Conservation (phyloP, 1,140 invertebrate genomes). For the Bombus waltoni region DNA sequence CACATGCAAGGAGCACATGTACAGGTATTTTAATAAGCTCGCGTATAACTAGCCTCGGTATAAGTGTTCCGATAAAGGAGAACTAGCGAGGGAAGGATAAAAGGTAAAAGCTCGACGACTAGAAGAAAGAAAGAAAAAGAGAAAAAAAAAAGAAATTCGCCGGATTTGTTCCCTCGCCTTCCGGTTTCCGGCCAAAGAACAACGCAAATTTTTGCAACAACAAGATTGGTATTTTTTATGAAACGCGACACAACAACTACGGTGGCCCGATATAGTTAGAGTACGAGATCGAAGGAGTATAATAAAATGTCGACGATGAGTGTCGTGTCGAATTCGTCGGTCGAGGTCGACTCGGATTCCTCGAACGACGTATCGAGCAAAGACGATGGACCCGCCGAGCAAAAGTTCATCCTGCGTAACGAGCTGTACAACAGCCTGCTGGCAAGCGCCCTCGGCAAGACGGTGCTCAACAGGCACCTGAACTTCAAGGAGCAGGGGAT, state of each 20-base stretch:
- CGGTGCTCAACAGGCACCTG: constrained; percentile 80
- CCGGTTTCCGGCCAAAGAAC: not conserved
- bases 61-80: not conserved
- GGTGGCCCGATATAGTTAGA: too few species aligned
- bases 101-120: not conserved
- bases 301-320: constrained; percentile 80
- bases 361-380: constrained; percentile 78
- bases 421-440: constrained; percentile 90
- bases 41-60: constrained; percentile 3
- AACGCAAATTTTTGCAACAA: not conserved
- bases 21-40: constrained; percentile 69
- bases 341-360: constrained; percentile 81
- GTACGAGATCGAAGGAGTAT: not conserved
- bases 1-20: constrained; percentile 67
- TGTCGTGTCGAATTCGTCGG: constrained; percentile 80
- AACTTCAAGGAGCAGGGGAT: constrained; percentile 77
- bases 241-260: not conserved
- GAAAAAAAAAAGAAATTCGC: constrained; percentile 21
- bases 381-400: constrained; percentile 74
- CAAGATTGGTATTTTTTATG: constrained; percentile 14
- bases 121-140: not conserved
- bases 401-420: constrained; percentile 87
- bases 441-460: constrained; percentile 86
- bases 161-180: not conserved
- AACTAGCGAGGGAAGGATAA: not conserved